Evolutionary conservation across 37 sponge, comb jelly and placozoan genomes (phyloP).

Genomic region (Aphrocallistes beatrix): DNA sequence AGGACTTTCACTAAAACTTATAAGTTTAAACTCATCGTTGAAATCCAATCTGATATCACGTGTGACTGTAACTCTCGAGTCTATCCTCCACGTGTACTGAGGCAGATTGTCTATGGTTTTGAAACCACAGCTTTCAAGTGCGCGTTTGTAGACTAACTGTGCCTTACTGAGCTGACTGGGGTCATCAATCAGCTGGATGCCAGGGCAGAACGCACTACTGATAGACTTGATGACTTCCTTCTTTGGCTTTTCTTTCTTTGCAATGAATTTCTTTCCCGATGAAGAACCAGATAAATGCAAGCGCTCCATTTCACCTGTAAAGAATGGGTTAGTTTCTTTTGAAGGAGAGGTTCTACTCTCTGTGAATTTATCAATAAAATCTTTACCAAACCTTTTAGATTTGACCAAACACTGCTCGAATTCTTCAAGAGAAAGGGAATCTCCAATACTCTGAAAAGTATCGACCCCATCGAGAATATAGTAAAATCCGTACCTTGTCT

Average conservation of each 20-base stretch:
- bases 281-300: too few species aligned
- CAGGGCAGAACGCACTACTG: slow-evolving; percentile 9
- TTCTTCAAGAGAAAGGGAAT: not conserved
- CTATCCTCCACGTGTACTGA: not conserved
- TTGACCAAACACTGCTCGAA: not conserved
- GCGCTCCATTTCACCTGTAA: too few species aligned
- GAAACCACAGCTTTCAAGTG: not conserved
- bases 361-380: not conserved
- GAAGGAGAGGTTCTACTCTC: not conserved
- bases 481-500: not conserved
- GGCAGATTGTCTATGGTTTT: not conserved
- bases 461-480: not conserved
- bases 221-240: not conserved
- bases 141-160: not conserved
- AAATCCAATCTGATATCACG: not conserved
- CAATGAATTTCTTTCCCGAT: not conserved
- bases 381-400: not conserved
- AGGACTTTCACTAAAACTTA: not conserved
- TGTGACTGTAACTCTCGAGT: not conserved
- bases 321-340: not conserved
- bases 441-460: not conserved
- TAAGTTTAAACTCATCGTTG: not conserved
- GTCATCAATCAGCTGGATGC: not conserved
- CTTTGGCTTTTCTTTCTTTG: not conserved
- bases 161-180: not conserved